Conservation (phyloP, 2,113 vertebrate species). For the Galbula dea region DNA sequence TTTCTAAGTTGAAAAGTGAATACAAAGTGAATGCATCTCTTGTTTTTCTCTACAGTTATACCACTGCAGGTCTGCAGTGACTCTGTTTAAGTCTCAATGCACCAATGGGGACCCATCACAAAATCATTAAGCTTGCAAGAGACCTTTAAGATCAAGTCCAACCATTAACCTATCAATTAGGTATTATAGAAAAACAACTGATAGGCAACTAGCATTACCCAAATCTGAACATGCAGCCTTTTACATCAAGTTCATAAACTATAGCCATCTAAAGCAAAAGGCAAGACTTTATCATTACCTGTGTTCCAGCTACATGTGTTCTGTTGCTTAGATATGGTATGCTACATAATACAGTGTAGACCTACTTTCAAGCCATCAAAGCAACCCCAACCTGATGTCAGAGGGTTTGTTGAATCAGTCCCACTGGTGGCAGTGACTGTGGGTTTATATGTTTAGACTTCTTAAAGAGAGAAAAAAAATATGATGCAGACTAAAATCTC, state of each 20-base stretch:
- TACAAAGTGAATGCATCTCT: background rate
- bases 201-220: background rate
- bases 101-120: rapidly evolving
- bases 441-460: background rate
- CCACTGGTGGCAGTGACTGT: background rate
- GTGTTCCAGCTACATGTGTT: background rate
- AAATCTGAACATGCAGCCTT: background rate
- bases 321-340: background rate
- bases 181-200: background rate
- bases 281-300: background rate
- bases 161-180: background rate
- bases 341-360: background rate
- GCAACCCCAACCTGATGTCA: background rate
- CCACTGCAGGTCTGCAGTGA: background rate
- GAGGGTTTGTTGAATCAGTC: background rate
- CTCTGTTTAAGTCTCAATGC: background rate
- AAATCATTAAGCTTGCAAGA: too few relatives aligned
- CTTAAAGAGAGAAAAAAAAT: background rate
- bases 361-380: background rate
- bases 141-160: too few relatives aligned
- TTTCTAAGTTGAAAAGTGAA: background rate
- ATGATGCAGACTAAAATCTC: background rate
- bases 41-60: background rate
- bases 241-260: background rate
- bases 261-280: background rate